Base-by-base conservation (phyloP, 2,888 invertebrate genomes). In the Ctena decussata region DNA sequence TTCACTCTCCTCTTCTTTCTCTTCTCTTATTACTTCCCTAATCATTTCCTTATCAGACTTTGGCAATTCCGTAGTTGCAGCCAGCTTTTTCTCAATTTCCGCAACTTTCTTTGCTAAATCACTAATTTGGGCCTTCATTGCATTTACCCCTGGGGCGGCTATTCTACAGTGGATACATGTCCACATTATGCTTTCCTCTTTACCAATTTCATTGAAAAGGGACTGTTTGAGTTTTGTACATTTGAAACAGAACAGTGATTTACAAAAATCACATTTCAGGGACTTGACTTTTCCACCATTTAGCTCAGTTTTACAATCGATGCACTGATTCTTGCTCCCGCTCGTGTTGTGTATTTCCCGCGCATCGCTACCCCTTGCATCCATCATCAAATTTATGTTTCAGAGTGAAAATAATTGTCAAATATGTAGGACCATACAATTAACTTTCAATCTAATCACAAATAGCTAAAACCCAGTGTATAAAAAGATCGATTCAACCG, bases 211-310 rank as follows among this genome's bases (percentile, higher is more conserved):
- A 41, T 71, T 71, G 27, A 71, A 71, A n/a, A 35, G 21, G 35
- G 71, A 6, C 30, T 35, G 71, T 37, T 37, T 71, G 1, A 71
- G 71, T 21, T 71, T 71, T 41, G 71, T 37, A 37, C 71, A 71
- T 71, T 71, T 37, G 71, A 71, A 71, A 37, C 71, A 71, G 37
- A 37, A 71, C 39, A 37, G 8, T 37, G 39, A 41, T n/a, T 71
- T 71, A 21, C 71, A 71, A 71, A 71, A 71, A 24, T n/a, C 71
- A 71, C 71, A 71, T 71, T 37, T 71, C 60, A 60, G 32, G 30
- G 30, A 60, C 30, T 24, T 60, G 30, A 21, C 32, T 60, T 60
- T 60, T 8, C 30, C 27, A 27, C 60, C 8, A 60, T 30, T 30
- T 18, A 60, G 30, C 6, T 60, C 60, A 18, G 21, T 30, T 30